These are phyloP conservation scores for Orthonychiurus folsomi DNA, from an alignment of 2,888 invertebrate genomes.

Conservation along the genomic window DNA sequence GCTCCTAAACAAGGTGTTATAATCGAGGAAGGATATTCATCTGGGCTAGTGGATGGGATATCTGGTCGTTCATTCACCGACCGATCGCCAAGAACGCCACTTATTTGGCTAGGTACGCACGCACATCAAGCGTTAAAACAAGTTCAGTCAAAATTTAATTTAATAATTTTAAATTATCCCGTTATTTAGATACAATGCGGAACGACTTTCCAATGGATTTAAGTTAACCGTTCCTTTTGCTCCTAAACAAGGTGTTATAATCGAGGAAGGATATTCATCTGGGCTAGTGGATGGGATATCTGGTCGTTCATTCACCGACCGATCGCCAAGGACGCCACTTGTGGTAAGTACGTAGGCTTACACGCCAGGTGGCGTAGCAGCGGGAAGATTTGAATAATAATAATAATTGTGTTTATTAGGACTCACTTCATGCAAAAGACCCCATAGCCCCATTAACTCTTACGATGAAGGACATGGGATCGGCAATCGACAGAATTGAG, in stretches of 20 bases:
- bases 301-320: background rate
- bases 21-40: background rate
- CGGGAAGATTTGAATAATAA: too few species aligned
- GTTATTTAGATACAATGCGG: background rate
- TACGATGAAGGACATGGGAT: too few species aligned
- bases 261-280: background rate
- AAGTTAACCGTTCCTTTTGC: background rate
- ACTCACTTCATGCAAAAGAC: too few species aligned
- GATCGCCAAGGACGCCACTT: background rate
- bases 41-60: background rate
- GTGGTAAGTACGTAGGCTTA: background rate
- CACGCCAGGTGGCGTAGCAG: too few species aligned
- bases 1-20: background rate
- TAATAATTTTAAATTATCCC: background rate
- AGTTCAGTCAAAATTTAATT: background rate
- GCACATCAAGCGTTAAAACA: background rate
- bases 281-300: background rate
- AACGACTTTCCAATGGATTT: background rate
- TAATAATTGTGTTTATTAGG: too few species aligned
- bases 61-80: background rate
- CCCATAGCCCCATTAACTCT: too few species aligned
- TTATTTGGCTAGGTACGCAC: background rate
- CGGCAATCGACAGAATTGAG: too few species aligned
- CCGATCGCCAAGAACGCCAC: background rate
- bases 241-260: background rate